A percentile compares a stretch with the other conserved stretches of the same genome.
Evolutionary conservation across 2,888 invertebrate genomes (phyloP).

Genomic region (Ditylenchus weischeri): DNA sequence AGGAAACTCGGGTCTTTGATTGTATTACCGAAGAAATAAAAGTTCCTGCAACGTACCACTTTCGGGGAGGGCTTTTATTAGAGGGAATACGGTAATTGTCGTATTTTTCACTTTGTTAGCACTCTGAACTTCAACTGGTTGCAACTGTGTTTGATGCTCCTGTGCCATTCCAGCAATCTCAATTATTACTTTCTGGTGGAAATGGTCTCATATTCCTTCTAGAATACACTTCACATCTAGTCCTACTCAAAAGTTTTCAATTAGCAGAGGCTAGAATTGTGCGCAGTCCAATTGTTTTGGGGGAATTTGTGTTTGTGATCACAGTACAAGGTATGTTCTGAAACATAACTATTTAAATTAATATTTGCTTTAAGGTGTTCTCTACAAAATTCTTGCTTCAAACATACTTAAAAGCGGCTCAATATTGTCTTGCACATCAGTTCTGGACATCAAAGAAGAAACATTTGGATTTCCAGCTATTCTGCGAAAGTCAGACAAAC

Average conservation of each 20-base stretch:
- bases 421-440: neutral
- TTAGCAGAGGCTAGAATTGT: slow-evolving; percentile 1
- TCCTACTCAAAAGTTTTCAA: neutral
- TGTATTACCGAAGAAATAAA: too few relatives aligned
- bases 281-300: neutral
- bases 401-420: neutral
- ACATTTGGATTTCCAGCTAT: neutral
- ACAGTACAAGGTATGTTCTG: neutral
- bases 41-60: too few relatives aligned
- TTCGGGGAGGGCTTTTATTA: too few relatives aligned
- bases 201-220: slow-evolving; percentile 1
- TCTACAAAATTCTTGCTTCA: neutral
- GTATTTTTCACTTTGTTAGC: neutral
- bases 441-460: neutral
- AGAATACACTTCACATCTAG: neutral
- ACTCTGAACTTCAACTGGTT: neutral
- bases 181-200: neutral
- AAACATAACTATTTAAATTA: neutral
- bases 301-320: neutral
- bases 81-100: neutral
- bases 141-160: slow-evolving; percentile 2
- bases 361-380: neutral
- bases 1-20: too few relatives aligned
- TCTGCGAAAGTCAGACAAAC: neutral
- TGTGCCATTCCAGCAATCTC: neutral